Evolutionary conservation across 2,888 invertebrate species (phyloP), one percentile per base, ranked within the genome.

Genomic region (Eupithecia tripunctaria): DNA sequence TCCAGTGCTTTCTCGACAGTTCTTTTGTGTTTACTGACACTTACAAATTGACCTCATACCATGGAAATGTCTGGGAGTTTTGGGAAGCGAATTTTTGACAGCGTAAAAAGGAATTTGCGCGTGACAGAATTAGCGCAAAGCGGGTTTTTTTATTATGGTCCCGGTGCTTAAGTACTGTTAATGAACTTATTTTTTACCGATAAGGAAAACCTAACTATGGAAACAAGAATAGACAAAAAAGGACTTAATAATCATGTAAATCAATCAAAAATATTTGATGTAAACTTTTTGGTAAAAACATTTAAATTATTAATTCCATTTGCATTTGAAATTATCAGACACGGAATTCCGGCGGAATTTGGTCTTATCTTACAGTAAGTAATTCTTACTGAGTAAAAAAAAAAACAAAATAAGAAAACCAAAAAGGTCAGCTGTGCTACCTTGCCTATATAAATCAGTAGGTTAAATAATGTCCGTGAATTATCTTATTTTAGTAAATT

Each of bases 1-100:
- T 82, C 78, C 79, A 73, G 59, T 74, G 73, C 79, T 80, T 83
- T 79, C 78, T 78, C 73, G 77, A 69, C 66, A 72, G 72, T 76
- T 74, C 21, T 56, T 25, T 73, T 51, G 27, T 71, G 27, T 60
- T 71, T 73, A 72, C 70, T 71, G 71, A 25, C 56, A 59, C 8
- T 59, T 6, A n/a, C 12, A 56, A n/a, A 43, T n/a, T 56, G 25
- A 25, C 25, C 25, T 25, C 5, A 25, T 21, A 25, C 56, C 15
- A 10, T 15, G 15, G 15, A 18, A 43, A 18, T 18, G 5, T 5
- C 43, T 18, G 18, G 18, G 6, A 43, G 43, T 6, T 43, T 41
- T 41, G 3, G 14, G 15, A 41, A 41, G 12, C 41, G 41, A 41
- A 5, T 18, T 43, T 43, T 6, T 1, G 4, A 43, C 43, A 15